Evolutionary conservation across 2,888 invertebrate genomes (phyloP).

Genomic region (Sepioteuthis lessoniana): DNA sequence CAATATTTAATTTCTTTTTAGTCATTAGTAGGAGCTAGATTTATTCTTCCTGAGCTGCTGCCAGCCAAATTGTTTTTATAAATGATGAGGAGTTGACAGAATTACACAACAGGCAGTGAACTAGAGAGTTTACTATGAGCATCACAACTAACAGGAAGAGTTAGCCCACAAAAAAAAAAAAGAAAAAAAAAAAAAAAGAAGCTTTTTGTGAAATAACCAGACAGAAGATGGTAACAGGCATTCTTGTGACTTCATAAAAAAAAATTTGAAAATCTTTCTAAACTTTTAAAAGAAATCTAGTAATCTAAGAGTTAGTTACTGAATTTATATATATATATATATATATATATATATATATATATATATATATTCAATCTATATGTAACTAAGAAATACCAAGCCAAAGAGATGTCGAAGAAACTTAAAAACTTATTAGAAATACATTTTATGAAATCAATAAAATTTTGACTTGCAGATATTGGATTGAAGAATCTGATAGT

Average conservation of each 20-base stretch:
- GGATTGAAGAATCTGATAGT: no score
- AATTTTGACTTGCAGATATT: no score
- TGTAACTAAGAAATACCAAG: no score
- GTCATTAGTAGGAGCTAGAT: neutral
- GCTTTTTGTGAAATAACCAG: neutral
- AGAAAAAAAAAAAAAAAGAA: neutral
- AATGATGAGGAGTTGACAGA: neutral
- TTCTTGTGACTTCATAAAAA: neutral
- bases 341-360: no score
- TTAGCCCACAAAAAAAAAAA: neutral
- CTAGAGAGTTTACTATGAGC: neutral
- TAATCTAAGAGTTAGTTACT: no score
- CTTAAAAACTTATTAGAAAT: no score
- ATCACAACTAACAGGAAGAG: neutral
- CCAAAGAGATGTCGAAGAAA: no score
- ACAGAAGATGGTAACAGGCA: conserved; percentile 11
- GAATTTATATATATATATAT: no score
- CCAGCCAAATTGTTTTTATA: neutral
- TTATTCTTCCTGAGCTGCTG: conserved; percentile 33
- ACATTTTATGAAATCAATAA: no score
- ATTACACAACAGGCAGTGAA: conserved; percentile 18
- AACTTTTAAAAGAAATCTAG: neutral
- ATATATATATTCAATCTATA: no score
- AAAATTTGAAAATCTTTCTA: neutral
- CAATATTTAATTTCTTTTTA: neutral